Evolutionary conservation across 64 coral and sea anemone genomes (phyloP).

Genomic region (Montipora foliosa): DNA sequence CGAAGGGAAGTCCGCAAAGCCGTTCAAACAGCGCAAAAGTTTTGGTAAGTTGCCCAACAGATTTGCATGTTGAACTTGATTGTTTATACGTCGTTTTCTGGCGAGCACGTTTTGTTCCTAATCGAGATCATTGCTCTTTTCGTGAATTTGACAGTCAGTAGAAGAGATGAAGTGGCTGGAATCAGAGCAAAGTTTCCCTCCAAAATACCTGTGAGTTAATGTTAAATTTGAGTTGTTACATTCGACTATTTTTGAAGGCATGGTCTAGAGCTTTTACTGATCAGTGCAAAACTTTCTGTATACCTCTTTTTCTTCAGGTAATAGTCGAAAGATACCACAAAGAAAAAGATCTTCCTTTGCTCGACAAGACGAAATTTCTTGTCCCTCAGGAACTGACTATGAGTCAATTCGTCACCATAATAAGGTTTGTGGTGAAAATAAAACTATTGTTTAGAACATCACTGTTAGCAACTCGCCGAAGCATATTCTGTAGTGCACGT

Average conservation of each 20-base stretch:
- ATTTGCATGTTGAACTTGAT: not conserved
- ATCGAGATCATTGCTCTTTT: slow-evolving; percentile 16
- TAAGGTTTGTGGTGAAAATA: slow-evolving; percentile 56
- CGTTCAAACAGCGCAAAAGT: slow-evolving; percentile 96
- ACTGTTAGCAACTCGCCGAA: not conserved
- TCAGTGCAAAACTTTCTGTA: not conserved
- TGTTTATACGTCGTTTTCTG: not conserved
- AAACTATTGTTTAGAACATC: not conserved
- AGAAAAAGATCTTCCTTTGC: slow-evolving; percentile 92
- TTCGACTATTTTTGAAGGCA: not conserved
- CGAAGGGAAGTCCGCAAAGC: slow-evolving; percentile 78
- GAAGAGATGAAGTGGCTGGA: slow-evolving; percentile 90
- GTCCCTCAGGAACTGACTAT: slow-evolving; percentile 97
- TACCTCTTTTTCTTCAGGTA: slow-evolving; percentile 63
- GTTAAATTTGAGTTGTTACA: not conserved
- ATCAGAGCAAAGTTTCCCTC: slow-evolving; percentile 98
- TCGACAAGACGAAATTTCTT: slow-evolving; percentile 99
- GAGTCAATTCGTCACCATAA: slow-evolving; percentile 99
- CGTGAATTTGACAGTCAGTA: slow-evolving; percentile 55
- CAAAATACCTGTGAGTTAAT: slow-evolving; percentile 95
- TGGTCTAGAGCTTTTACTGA: not conserved
- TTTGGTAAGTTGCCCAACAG: slow-evolving; percentile 78
- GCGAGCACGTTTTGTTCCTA: not conserved
- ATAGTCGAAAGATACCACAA: slow-evolving; percentile 99
- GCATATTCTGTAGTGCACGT: not conserved